Evolutionary conservation across 2,888 invertebrate species (phyloP), one percentile per base, ranked within the genome.

Genomic region (Neuroscelio doddi): DNA sequence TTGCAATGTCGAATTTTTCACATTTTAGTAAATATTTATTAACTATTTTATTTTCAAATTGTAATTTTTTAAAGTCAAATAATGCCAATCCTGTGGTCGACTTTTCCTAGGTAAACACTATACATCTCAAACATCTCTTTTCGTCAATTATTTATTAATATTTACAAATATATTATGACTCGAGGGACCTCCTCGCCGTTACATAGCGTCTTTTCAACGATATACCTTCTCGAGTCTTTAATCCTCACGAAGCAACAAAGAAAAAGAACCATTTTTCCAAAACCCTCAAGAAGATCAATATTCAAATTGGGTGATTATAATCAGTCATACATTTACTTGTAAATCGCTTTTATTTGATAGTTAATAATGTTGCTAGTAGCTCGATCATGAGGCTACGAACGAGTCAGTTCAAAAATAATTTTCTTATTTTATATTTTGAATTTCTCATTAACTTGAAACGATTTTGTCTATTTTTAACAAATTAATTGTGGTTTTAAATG

Each of bases 281-380:
- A 15, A 8, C 9, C 10, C 8, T 39, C 39, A 24, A 16, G 3
- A 24, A 10, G 24, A n/a, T 9, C 15, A 39, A 10, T 8, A 16
- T 24, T 3, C 15, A 21, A 39, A 39, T 24, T 24, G n/a, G 15
- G 24, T n/a, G 38, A 16, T 38, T 38, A 16, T 7, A 52, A 53
- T 49, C 5, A 9, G 12, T 29, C 45, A 59, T 61, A 68, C 59
- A 68, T 69, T 71, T 67, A 73, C 70, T 79, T 74, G 70, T 69
- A 64, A 77, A 75, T 74, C 63, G 72, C 73, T 74, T 79, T 80
- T 80, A 80, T 79, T 80, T 68, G 72, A 74, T 78, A 78, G 71
- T 79, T 72, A 74, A 74, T 39, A 39, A 39, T 77, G 78, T 76
- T 73, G 73, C 73, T 74, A 74, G 67, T 78, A 81, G 72, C 17